Conservation (phyloP, 2,113 vertebrate genomes). For the Dicrurus megarhynchus region DNA sequence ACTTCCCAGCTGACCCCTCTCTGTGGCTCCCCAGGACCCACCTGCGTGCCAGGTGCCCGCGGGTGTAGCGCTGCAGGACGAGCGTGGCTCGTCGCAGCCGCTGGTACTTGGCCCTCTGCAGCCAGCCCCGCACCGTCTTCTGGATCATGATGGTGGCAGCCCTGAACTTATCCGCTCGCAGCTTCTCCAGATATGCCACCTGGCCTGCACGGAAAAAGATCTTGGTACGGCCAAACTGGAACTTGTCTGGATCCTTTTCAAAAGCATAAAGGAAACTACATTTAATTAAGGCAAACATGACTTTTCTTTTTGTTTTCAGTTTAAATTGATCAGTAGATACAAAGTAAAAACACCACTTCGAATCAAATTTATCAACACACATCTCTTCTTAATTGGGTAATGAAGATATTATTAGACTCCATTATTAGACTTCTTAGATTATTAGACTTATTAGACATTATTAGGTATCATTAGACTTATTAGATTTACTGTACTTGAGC, state of each 20-base stretch:
- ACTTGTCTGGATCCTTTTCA: constrained; percentile 90
- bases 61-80: constrained; percentile 79
- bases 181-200: constrained; percentile 95
- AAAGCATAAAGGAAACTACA: constrained; percentile 13
- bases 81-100: constrained; percentile 75
- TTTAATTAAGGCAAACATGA: background rate
- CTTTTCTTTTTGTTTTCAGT: background rate
- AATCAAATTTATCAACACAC: background rate
- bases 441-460: background rate
- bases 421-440: background rate
- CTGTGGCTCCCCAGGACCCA: constrained; percentile 19
- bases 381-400: background rate
- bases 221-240: constrained; percentile 94
- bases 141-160: constrained; percentile 93
- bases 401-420: background rate
- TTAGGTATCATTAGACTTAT: background rate
- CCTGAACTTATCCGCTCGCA: constrained; percentile 89
- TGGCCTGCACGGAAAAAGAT: constrained; percentile 98
- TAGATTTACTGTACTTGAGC: background rate
- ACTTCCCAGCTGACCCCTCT: background rate
- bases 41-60: constrained; percentile 89
- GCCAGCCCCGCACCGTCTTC: constrained; percentile 92
- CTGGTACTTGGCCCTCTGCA: constrained; percentile 82
- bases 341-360: background rate
- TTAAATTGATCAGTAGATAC: background rate